Evolutionary conservation across 2,888 invertebrate genomes (phyloP), one percentile per base, ranked within the genome.

Genomic region (Cynaeus angustus): DNA sequence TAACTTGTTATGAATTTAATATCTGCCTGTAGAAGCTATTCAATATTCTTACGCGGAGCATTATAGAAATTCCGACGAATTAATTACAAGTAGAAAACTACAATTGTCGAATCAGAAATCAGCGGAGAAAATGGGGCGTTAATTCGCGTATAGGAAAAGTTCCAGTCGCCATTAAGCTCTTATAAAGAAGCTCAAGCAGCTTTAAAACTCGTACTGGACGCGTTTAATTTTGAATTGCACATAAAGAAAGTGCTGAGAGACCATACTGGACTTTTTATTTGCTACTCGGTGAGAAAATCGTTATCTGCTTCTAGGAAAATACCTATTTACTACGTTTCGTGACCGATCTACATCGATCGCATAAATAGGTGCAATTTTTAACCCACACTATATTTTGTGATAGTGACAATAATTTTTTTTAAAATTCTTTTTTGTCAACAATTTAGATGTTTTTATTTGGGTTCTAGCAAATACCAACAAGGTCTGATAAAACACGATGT

Each of bases 171-270:
- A 28, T 48, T 37, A 12, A 46, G 61, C 33, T 10, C 16, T 64
- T 30, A 12, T 41, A 65, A 53, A 53, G 61, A 52, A 65, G 53
- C 48, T 30, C 33, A 16, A 48, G 43, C n/a, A 48, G 37, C 43
- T 53, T 43, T 55, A n/a, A 65, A 65, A 45, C 65, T 13, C 55
- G 14, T 30, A 28, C 33, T 14, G 28, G 41, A 10, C 37, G 28
- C 53, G 37, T 65, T 65, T 65, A 52, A 65, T 65, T 65, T 43
- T 12, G 10, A 53, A 65, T 53, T 65, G 53, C 53, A 55, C 65
- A 53, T 53, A 53, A 65, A 65, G 45, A 52, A 61, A 41, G 53
- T 45, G 45, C 26, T 28, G 52, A 65, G 14, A 53, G 43, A 65
- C 53, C 53, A 45, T 65, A 38, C 14, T 21, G 38, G 21, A 55